Conservation (phyloP, 2,113 vertebrate genomes). For the Chrysochloris asiatica region DNA sequence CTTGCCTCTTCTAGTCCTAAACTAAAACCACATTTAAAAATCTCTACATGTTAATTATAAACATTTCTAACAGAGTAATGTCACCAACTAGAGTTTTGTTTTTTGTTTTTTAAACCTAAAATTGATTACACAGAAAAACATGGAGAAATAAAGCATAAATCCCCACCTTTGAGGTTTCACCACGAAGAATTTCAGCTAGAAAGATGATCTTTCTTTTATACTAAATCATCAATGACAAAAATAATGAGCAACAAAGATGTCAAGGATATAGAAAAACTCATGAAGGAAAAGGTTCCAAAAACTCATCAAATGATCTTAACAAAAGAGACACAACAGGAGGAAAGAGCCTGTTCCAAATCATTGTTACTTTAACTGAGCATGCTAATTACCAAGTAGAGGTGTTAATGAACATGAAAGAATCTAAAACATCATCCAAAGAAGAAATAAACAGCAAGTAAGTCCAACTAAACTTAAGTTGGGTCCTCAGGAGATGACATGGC, state of each 20-base stretch:
- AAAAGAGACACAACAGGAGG: slow-evolving; percentile 16
- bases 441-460: slow-evolving; percentile 46
- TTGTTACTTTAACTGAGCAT: background rate
- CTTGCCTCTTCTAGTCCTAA: background rate
- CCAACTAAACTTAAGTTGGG: slow-evolving; percentile 23
- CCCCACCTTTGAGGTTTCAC: slow-evolving; percentile 53
- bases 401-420: slow-evolving; percentile 51
- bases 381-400: slow-evolving; percentile 48
- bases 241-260: slow-evolving; percentile 67
- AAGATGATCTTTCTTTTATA: slow-evolving; percentile 58
- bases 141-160: slow-evolving; percentile 39
- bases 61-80: background rate
- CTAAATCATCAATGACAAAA: slow-evolving; percentile 40
- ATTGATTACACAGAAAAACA: background rate
- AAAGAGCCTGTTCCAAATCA: slow-evolving; percentile 8
- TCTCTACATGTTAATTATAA: background rate
- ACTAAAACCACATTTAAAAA: slow-evolving; percentile 24
- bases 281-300: slow-evolving; percentile 45
- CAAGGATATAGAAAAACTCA: slow-evolving; percentile 47
- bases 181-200: slow-evolving; percentile 35
- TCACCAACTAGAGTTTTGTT: background rate
- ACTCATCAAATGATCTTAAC: slow-evolving; percentile 57
- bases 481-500: slow-evolving; percentile 35
- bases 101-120: background rate
- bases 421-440: slow-evolving; percentile 23